Base-by-base conservation (phyloP, 2,797 vertebrate genomes). In the Melanotaenia trifasciata region DNA sequence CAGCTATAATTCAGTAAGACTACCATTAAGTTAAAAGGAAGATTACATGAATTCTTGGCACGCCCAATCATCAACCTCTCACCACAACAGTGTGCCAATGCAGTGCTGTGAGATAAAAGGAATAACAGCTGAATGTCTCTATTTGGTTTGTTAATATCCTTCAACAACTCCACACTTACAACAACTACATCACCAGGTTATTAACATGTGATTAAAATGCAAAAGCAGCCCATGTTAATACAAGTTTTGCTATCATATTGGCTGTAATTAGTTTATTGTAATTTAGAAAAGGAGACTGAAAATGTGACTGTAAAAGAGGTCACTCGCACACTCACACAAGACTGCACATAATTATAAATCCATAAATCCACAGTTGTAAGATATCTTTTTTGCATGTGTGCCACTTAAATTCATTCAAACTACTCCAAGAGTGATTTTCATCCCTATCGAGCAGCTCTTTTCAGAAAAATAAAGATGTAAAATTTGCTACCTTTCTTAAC, bases 21-120 rank as follows among this genome's bases (percentile, higher is more conserved):
- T 64, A 57, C 24, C 36, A 64, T 26, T 24, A 24, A 63, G 62
- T 70, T 72, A 35, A 28, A 28, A 62, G 45, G 30, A 57, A 69
- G 72, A 74, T 43, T 36, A 64, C 47, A 47, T 72, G 26, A 63
- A 74, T 61, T 77, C 57, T 59, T 38, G 33, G 54, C 43, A 62
- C 57, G 51, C 65, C 38, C 64, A 64, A 32, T 11, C 47, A 64
- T 67, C 45, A 67, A 70, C 4, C 14, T 47, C 50, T 64, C 20
- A 28, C 70, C 33, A 56, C 63, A 68, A 60, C 63, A 73, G 53
- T 64, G 51, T 59, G 71, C 59, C 51, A 65, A 45, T 0, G 45
- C 45, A 50, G 20, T 10, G 58, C 61, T 18, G 20, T 28, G 18
- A 72, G 56, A 78, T 35, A 67, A 74, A 78, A 72, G 58, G 43